phyloP scores from a whole-genome alignment of 2,888 invertebrate species.

The Matsumyia berberina region DNA sequence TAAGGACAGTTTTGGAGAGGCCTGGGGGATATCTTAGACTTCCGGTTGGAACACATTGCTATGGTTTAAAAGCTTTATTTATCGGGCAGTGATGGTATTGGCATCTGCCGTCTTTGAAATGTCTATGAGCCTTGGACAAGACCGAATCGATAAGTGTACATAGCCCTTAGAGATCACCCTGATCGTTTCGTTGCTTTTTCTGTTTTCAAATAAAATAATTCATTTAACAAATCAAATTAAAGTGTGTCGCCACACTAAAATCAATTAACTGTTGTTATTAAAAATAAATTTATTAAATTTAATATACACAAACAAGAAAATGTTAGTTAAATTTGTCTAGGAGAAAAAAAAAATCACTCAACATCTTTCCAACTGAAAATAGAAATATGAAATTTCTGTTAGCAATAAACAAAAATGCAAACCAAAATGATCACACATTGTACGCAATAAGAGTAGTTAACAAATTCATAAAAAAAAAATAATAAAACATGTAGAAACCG shows the following conservation, averaged over 20 bases:
- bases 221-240: slow-evolving; percentile 8
- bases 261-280: slow-evolving; percentile 43
- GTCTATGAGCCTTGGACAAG: too few species aligned
- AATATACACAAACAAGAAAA: slow-evolving; percentile 17
- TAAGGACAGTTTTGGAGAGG: too few species aligned
- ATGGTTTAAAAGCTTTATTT: too few species aligned
- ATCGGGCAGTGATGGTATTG: too few species aligned
- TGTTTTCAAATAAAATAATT: background rate
- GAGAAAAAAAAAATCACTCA: slow-evolving; percentile 17
- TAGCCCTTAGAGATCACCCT: background rate
- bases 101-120: too few species aligned
- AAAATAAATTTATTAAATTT: slow-evolving; percentile 32
- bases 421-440: slow-evolving; percentile 49
- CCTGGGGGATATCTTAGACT: too few species aligned
- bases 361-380: slow-evolving; percentile 7
- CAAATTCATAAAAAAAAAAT: slow-evolving; percentile 41
- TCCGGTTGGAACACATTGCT: too few species aligned
- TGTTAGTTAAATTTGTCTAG: slow-evolving; percentile 33
- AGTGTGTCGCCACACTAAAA: slow-evolving; percentile 34
- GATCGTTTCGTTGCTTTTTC: background rate
- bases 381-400: slow-evolving; percentile 8
- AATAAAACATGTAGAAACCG: slow-evolving; percentile 27
- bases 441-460: slow-evolving; percentile 63
- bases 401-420: slow-evolving; percentile 20
- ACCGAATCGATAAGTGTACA: too few species aligned